Evolutionary conservation across 2,797 vertebrate genomes (phyloP).

Genomic region (Psittacula echo): DNA sequence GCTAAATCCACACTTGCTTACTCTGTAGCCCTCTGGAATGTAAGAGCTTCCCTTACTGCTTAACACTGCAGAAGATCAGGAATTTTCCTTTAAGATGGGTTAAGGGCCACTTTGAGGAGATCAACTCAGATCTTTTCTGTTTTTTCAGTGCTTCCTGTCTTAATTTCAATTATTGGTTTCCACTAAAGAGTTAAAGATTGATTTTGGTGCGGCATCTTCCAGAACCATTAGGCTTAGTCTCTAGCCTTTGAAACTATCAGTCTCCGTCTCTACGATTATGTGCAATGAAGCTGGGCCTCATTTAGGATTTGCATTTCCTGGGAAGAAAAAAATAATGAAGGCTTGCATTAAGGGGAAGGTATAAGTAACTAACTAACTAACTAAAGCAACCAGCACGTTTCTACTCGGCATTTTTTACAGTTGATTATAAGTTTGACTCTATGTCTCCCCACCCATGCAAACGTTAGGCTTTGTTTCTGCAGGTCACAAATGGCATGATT

Average conservation of each 20-base stretch:
- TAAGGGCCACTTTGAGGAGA: background rate
- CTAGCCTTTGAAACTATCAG: background rate
- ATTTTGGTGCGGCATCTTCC: background rate
- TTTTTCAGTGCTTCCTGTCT: background rate
- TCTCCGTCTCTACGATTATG: background rate
- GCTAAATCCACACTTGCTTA: background rate
- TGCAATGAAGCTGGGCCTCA: background rate
- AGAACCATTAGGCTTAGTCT: background rate
- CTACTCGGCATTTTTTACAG: constrained; percentile 28
- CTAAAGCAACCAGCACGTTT: background rate
- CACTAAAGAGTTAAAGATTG: background rate
- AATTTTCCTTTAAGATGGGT: background rate
- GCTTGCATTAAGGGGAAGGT: background rate
- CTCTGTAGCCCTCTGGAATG: background rate
- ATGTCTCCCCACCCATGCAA: constrained; percentile 37
- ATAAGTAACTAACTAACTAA: background rate
- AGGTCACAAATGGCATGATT: constrained; percentile 39
- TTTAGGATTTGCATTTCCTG: background rate
- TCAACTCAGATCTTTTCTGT: background rate
- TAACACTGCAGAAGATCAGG: background rate
- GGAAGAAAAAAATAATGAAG: background rate
- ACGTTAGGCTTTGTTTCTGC: constrained; percentile 21
- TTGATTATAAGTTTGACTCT: constrained; percentile 21
- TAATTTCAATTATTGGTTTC: background rate
- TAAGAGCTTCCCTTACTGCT: background rate